Percentiles rank a stretch among this genome's conserved stretches.
Evolutionary conservation across 1,140 invertebrate species (phyloP).

Genomic region (Macrobrachium rosenbergii): DNA sequence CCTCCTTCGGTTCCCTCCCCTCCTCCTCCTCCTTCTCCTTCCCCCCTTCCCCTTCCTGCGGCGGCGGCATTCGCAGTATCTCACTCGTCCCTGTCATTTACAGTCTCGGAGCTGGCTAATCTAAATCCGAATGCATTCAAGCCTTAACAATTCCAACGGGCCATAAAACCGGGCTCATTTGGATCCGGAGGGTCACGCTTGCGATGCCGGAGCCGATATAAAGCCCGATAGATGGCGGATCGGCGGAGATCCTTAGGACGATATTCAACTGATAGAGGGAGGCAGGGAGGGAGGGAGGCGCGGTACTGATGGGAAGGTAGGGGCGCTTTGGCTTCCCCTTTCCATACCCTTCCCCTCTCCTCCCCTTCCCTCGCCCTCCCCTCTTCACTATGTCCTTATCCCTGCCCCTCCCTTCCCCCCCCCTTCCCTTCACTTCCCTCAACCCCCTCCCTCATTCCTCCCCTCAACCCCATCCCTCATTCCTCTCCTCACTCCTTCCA

Average conservation of each 20-base stretch:
- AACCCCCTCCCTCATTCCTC: neutral
- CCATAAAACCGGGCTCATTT: conserved; percentile 62
- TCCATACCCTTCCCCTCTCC: neutral
- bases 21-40: neutral
- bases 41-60: neutral
- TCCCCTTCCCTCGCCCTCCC: neutral
- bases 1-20: neutral
- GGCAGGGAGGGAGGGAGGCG: conserved; percentile 3
- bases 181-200: conserved; percentile 47
- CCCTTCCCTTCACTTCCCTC: neutral
- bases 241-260: neutral
- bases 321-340: neutral
- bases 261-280: neutral
- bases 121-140: conserved; percentile 57
- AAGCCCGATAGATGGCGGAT: neutral
- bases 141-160: conserved; percentile 46
- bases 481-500: neutral
- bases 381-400: no score
- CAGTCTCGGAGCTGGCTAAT: conserved; percentile 58
- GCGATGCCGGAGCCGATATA: conserved; percentile 42
- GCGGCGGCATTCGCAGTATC: conserved; percentile 33
- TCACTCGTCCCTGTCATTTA: conserved; percentile 57
- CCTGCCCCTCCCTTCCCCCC: neutral
- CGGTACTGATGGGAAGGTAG: no score
- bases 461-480: neutral